phyloP scores from a whole-genome alignment of 2,888 invertebrate species.

The Heliconius aoede region DNA sequence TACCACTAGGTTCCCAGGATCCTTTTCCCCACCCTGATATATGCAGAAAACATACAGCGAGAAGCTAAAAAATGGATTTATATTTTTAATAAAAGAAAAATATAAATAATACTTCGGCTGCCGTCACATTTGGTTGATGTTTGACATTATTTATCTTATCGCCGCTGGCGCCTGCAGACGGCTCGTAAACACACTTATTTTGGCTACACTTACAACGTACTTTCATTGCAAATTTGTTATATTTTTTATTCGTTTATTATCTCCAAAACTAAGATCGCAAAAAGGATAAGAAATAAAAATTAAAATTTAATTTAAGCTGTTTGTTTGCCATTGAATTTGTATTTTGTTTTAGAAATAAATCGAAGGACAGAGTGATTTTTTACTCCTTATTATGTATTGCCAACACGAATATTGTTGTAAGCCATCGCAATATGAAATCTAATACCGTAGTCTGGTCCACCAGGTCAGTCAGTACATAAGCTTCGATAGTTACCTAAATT shows the following conservation, averaged over 20 bases:
- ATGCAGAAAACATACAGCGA: no score
- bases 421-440: not conserved
- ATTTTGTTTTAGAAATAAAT: no score
- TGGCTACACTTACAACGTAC: constrained; percentile 28
- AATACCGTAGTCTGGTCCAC: not conserved
- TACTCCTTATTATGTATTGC: not conserved
- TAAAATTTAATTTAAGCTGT: no score
- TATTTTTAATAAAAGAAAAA: not conserved
- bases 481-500: constrained; percentile 22
- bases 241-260: constrained; percentile 4
- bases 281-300: no score
- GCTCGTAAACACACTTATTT: constrained; percentile 23
- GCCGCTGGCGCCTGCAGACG: constrained; percentile 28
- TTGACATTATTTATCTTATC: constrained; percentile 19
- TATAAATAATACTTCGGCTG: not conserved
- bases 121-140: not conserved
- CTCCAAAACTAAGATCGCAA: not conserved
- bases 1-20: no score
- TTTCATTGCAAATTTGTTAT: constrained; percentile 9
- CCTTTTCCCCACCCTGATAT: no score
- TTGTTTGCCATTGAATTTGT: no score
- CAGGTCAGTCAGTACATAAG: constrained; percentile 6
- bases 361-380: not conserved
- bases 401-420: not conserved
- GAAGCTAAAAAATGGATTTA: not conserved